Evolutionary conservation across 2,888 invertebrate genomes (phyloP).

Genomic region (Druceiella hillmani): DNA sequence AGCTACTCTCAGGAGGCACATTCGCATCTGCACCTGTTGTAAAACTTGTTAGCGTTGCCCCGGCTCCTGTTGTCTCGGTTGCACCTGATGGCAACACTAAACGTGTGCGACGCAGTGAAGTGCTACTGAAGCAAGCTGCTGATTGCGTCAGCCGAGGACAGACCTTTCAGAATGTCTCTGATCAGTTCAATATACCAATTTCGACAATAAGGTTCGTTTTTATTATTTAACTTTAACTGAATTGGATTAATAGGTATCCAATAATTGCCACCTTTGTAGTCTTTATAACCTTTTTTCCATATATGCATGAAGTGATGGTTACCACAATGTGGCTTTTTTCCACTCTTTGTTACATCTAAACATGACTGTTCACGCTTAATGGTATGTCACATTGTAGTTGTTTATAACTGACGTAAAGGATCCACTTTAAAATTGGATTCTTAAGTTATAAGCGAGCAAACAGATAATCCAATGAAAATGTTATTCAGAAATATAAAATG

Average conservation of each 20-base stretch:
- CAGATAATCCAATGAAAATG: no score
- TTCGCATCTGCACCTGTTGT: conserved; percentile 32
- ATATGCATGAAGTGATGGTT: background rate
- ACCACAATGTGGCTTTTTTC: no score
- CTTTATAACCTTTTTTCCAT: background rate
- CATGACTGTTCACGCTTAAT: no score
- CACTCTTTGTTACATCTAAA: no score
- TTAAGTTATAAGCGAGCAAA: no score
- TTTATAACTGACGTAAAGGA: no score
- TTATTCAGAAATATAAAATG: no score
- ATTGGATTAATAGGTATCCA: no score
- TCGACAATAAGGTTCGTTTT: conserved; percentile 63
- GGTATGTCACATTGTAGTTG: no score
- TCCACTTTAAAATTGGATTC: no score
- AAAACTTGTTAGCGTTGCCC: conserved; percentile 22
- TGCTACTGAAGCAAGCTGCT: conserved; percentile 71
- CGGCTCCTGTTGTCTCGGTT: background rate
- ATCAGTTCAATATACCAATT: conserved; percentile 83
- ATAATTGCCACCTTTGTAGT: no score
- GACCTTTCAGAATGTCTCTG: conserved; percentile 83
- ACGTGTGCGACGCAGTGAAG: conserved; percentile 69
- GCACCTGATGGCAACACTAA: conserved; percentile 31
- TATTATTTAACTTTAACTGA: background rate
- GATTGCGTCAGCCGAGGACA: conserved; percentile 82
- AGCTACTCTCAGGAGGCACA: conserved; percentile 25